These are phyloP conservation scores for Elephas maximus DNA, from an alignment of 2,113 vertebrate species.

Conservation along the genomic window DNA sequence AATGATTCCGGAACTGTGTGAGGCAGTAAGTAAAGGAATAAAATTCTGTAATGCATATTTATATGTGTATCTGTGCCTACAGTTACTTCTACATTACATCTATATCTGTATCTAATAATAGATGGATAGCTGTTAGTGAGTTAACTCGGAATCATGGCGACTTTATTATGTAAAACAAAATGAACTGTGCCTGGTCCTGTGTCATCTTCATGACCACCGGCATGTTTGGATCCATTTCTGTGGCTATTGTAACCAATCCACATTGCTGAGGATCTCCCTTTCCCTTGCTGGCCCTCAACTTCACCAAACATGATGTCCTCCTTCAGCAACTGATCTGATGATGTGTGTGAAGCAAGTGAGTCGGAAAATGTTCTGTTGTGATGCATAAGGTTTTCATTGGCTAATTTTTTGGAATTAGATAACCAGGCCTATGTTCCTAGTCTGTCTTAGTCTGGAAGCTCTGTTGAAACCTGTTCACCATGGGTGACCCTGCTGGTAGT, in stretches of 20 bases:
- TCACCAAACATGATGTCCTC: too few species aligned
- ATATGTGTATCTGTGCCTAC: neutral
- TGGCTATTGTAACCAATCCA: too few species aligned
- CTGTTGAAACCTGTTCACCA: neutral
- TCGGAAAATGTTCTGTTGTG: neutral
- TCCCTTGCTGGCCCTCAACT: too few species aligned
- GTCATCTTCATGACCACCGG: neutral
- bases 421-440: neutral
- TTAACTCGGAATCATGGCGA: neutral
- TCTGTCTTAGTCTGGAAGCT: neutral
- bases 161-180: neutral
- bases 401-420: neutral
- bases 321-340: neutral
- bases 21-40: conserved; percentile 24
- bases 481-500: neutral
- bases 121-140: neutral
- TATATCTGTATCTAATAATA: neutral
- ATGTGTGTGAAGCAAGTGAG: neutral
- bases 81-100: neutral
- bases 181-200: neutral
- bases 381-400: neutral
- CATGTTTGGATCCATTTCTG: too few species aligned
- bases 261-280: too few species aligned
- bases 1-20: neutral
- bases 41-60: neutral